Conservation (phyloP, 2,113 vertebrate genomes). For the Craseonycteris thonglongyai region DNA sequence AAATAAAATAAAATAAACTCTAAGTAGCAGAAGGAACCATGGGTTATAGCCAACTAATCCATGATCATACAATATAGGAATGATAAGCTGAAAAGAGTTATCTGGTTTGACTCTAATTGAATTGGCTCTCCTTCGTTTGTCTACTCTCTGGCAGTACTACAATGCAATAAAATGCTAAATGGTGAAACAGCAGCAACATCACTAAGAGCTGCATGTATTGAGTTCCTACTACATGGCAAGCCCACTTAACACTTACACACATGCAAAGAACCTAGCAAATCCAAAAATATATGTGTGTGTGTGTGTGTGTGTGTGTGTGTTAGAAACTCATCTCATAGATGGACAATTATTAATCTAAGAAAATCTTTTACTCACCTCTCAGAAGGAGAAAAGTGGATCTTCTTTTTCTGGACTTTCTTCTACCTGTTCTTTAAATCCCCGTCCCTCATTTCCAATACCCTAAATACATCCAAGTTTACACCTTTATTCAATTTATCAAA, state of each 20-base stretch:
- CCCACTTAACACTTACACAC: not conserved
- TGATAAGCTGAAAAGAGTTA: not conserved
- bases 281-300: too few species aligned
- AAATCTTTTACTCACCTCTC: not conserved
- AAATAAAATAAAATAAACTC: not conserved
- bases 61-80: not conserved
- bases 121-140: not conserved
- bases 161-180: not conserved
- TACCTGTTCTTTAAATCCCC: not conserved
- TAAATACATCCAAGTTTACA: not conserved
- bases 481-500: not conserved
- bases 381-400: not conserved
- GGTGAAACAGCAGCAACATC: not conserved
- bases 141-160: not conserved
- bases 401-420: not conserved
- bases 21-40: not conserved
- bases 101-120: not conserved
- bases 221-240: not conserved
- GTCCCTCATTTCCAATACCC: not conserved
- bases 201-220: not conserved
- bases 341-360: not conserved
- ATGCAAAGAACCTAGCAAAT: not conserved
- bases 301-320: too few species aligned
- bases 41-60: not conserved
- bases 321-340: not conserved